Conservation (phyloP, 2,888 invertebrate species). For the Julus scandinavius region DNA sequence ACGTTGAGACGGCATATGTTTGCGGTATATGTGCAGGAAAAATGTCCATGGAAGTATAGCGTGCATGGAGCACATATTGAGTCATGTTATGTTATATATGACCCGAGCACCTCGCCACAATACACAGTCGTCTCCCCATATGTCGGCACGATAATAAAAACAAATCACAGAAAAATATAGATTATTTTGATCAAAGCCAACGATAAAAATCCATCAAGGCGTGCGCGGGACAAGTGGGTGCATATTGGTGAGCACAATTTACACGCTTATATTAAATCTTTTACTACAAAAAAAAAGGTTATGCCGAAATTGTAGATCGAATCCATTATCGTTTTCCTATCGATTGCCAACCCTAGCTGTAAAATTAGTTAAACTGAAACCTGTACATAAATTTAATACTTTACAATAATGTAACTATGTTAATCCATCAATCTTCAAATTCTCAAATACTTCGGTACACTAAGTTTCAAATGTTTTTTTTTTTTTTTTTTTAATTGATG, state of each 20-base stretch:
- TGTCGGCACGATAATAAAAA: conserved; percentile 22
- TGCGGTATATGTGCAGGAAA: conserved; percentile 19
- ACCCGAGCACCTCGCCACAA: conserved; percentile 26
- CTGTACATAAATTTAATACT: no score
- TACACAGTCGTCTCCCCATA: background rate
- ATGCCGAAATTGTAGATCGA: background rate
- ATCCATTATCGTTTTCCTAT: no score
- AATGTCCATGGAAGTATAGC: conserved; percentile 12
- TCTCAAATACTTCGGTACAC: no score
- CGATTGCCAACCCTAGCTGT: no score
- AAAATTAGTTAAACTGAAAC: no score
- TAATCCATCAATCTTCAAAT: no score
- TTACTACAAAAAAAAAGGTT: background rate
- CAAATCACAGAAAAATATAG: conserved; percentile 20
- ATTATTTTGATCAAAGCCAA: background rate
- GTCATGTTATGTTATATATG: conserved; percentile 34
- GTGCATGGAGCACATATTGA: background rate
- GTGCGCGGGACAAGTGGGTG: background rate
- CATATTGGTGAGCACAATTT: background rate
- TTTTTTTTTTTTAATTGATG: no score
- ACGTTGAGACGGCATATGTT: conserved; percentile 34
- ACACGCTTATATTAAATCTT: conserved; percentile 4
- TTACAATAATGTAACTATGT: no score
- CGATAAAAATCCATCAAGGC: background rate
- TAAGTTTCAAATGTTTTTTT: no score